Base-by-base conservation (phyloP, 2,797 vertebrate genomes). In the Sardinella longiceps region DNA sequence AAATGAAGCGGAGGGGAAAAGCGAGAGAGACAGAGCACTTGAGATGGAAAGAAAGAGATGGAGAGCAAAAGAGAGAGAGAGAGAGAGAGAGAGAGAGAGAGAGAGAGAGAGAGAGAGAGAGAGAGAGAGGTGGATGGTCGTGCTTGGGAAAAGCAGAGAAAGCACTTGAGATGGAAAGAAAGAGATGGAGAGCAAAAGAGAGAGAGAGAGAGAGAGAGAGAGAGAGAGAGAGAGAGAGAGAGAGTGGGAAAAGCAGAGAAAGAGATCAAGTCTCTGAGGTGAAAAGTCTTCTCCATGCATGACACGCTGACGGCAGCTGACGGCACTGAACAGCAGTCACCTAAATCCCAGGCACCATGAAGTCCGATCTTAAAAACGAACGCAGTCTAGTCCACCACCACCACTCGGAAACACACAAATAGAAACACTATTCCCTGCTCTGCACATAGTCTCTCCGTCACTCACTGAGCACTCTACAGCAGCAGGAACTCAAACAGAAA, bases 1-100 rank as follows among this genome's bases (percentile, higher is more conserved):
- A 94, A 91, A 92, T 93, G 93, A 92, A 92, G 82, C 74, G n/a
- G 33, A 63, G 60, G 60, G 60, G 25, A 63, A 30, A 63, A 63
- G 30, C 39, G 66, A 74, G 33, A 37, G 30, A 74, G 66, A 74
- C 66, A 74, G 66, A 33, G 66, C 15, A 20, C 66, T 74, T 74
- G 66, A 74, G 33, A 74, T 12, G 60, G 58, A 23, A n/a, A 60
- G 7, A 60, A 11, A 28, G 60, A 66, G 25, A 30, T n/a, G n/a
- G n/a, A n/a, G n/a, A n/a, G 58, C n/a, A n/a, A n/a, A n/a, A 60
- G 23, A 56, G 53, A 56, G 53, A 56, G 53, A 56, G 53, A 91
- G 93, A 92, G 92, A 93, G 90, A 95, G 92, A 94, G n/a, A n/a
- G n/a, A n/a, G 63, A 70, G 30, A 30, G 28, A 70, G 14, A 33